These are phyloP conservation scores for Sinhomidia bicolor DNA, from an alignment of 2,888 invertebrate genomes.

Conservation along the genomic window DNA sequence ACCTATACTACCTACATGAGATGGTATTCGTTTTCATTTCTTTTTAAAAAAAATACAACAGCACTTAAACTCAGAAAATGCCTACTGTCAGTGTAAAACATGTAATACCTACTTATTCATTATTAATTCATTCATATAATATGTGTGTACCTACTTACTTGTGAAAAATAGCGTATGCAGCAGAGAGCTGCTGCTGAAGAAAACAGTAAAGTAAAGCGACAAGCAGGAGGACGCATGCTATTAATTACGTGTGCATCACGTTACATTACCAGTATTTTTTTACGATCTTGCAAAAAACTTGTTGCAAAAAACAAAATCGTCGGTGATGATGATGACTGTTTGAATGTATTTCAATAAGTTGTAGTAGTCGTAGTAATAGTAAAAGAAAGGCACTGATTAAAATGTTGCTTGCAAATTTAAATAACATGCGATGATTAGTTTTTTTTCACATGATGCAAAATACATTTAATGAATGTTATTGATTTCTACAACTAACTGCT, in stretches of 20 bases:
- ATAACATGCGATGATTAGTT: neutral
- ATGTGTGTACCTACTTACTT: neutral
- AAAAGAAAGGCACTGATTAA: conserved; percentile 11
- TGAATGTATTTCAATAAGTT: conserved; percentile 19
- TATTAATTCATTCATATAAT: too few relatives aligned
- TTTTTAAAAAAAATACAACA: neutral
- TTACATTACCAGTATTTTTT: conserved; percentile 16
- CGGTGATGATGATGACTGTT: neutral
- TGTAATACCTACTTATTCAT: too few relatives aligned
- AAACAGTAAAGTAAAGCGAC: neutral
- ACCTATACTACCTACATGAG: neutral
- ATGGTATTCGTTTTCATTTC: conserved; percentile 10
- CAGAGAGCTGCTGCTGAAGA: too few relatives aligned
- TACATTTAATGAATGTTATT: neutral
- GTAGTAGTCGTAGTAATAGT: neutral
- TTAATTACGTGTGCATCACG: neutral
- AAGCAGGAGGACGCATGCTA: neutral
- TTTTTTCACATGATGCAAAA: neutral
- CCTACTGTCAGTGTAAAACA: neutral
- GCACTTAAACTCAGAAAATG: neutral
- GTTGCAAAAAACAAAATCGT: neutral
- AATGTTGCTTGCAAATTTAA: conserved; percentile 7
- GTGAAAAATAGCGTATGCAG: neutral
- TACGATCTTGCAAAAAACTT: conserved; percentile 42
- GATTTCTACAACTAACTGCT: too few relatives aligned